phyloP scores from a whole-genome alignment of 2,888 invertebrate species.

The Spodoptera littoralis region DNA sequence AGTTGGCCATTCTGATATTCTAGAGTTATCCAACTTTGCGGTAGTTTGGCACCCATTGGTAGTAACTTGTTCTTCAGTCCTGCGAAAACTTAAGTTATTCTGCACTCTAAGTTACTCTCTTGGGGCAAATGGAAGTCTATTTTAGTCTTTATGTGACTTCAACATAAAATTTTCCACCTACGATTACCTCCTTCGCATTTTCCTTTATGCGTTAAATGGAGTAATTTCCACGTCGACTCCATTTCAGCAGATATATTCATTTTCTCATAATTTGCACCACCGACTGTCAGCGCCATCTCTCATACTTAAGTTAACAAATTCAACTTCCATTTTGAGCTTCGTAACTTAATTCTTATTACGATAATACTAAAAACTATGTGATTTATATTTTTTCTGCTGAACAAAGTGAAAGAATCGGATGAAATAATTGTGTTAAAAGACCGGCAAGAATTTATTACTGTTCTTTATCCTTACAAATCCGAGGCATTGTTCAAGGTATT shows the following conservation, averaged over 20 bases:
- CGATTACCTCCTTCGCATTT: slow-evolving; percentile 1
- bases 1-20: slow-evolving; percentile 33
- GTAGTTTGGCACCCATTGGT: slow-evolving; percentile 27
- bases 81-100: slow-evolving; percentile 14
- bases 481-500: slow-evolving; percentile 52
- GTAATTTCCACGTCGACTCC: slow-evolving; percentile 13
- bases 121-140: slow-evolving; percentile 1
- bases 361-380: slow-evolving; percentile 13
- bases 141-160: slow-evolving; percentile 2
- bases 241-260: slow-evolving; percentile 33
- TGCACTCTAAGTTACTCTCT: background rate
- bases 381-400: slow-evolving; percentile 18
- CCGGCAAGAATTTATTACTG: slow-evolving; percentile 47
- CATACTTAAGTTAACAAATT: slow-evolving; percentile 41
- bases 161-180: background rate
- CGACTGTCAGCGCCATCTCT: slow-evolving; percentile 25
- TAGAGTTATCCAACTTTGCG: slow-evolving; percentile 27
- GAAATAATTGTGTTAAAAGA: slow-evolving; percentile 46
- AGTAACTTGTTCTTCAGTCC: slow-evolving; percentile 9
- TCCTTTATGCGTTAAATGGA: slow-evolving; percentile 1
- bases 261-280: slow-evolving; percentile 23
- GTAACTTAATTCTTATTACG: slow-evolving; percentile 9
- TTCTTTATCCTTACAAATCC: slow-evolving; percentile 52
- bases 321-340: slow-evolving; percentile 17
- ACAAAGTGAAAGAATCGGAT: slow-evolving; percentile 27